Evolutionary conservation across 2,797 vertebrate species (phyloP), one percentile per base, ranked within the genome.

Genomic region (Rousettus madagascariensis): DNA sequence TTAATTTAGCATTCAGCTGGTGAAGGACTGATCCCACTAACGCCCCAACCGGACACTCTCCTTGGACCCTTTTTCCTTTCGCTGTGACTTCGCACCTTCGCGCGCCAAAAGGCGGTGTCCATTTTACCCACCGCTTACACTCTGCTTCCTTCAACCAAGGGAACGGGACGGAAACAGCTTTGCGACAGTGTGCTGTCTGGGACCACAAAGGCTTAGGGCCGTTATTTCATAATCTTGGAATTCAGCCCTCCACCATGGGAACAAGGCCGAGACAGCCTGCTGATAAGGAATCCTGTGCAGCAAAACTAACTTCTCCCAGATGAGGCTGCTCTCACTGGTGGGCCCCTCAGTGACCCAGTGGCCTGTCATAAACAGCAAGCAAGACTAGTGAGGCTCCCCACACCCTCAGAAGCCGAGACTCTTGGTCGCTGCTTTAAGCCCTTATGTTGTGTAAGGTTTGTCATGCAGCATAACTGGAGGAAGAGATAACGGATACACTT

Each of bases 321-420:
- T 57, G 61, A n/a, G 36, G 8, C 1, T 8, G 2, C 59, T 78
- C 38, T 77, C 38, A 51, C 15, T 8, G 10, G 43, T 55, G 30
- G 22, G 6, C 41, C 19, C 4, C 33, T 22, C 49, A 4, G 3
- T 38, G 43, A 63, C 9, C 2, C 26, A 41, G 4, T 3, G n/a
- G 2, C 6, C 1, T 0, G 0, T 24, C n/a, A 55, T 0, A 51
- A 24, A 38, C 2, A 49, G 26, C 8, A 4, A 90, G n/a, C 26
- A 75, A 80, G 2, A 38, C 0, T 30, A 61, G 19, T 10, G 7
- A 46, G 3, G 13, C 59, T 57, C 30, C 6, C 1, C 3, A 20
- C 22, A 38, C 16, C 6, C 20, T 10, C 19, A 66, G 11, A 75
- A 49, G 2, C 12, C 33, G 57, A 46, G 4, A 8, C 5, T 61